These are phyloP conservation scores for Cataglyphis cursor DNA, from an alignment of 2,888 invertebrate species.

Conservation along the genomic window DNA sequence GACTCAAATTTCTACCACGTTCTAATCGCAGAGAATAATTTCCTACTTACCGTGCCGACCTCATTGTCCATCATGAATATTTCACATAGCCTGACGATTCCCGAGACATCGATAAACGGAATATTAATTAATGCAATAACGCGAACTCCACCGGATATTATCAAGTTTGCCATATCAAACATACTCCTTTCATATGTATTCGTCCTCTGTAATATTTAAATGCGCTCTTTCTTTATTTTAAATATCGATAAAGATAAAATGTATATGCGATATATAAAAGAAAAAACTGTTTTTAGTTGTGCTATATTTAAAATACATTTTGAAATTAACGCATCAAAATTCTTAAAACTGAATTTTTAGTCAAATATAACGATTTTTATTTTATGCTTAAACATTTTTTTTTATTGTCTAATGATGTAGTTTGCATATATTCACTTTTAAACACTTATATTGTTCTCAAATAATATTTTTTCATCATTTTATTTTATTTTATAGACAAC, in stretches of 20 bases:
- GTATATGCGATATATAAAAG: neutral
- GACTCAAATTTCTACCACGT: conserved; percentile 23
- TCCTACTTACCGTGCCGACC: conserved; percentile 8
- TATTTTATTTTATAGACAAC: conserved; percentile 4
- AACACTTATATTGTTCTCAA: neutral
- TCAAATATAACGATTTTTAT: neutral
- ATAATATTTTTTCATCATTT: neutral
- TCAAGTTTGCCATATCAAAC: neutral
- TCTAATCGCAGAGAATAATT: neutral
- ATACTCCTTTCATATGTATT: neutral
- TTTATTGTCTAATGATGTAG: neutral
- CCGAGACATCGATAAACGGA: conserved; percentile 53
- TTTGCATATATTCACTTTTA: neutral
- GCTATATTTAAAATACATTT: neutral
- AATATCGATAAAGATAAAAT: neutral
- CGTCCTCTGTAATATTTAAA: too few relatives aligned
- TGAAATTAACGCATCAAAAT: neutral
- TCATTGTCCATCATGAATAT: conserved; percentile 35
- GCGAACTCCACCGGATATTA: conserved; percentile 9
- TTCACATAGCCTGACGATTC: conserved; percentile 31
- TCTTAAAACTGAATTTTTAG: neutral
- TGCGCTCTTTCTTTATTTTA: neutral
- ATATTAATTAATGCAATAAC: conserved; percentile 46
- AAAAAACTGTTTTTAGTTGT: neutral
- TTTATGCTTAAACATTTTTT: neutral